Evolutionary conservation across 2,113 vertebrate species (phyloP).

Genomic region (Setophaga kirtlandii): DNA sequence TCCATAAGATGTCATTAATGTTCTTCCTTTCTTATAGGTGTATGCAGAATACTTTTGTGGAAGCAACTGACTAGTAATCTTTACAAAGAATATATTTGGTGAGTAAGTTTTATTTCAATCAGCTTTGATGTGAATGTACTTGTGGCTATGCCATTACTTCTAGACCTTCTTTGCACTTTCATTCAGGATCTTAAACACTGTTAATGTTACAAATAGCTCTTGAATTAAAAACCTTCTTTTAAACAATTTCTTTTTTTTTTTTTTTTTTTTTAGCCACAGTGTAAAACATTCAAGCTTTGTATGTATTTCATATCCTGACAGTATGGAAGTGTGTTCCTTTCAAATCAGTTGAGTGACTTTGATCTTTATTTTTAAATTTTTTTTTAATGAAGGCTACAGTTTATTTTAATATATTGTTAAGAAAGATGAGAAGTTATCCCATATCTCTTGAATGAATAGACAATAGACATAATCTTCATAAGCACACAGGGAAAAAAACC

Average conservation of each 20-base stretch:
- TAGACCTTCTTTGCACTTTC: not conserved
- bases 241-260: not conserved
- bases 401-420: not conserved
- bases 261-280: not conserved
- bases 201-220: not conserved
- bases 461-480: not conserved
- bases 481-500: fast-evolving
- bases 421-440: not conserved
- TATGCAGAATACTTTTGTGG: not conserved
- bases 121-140: not conserved
- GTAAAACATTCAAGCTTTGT: not conserved
- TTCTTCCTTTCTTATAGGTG: not conserved
- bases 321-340: not conserved
- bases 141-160: not conserved
- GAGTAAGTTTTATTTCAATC: not conserved
- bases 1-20: not conserved
- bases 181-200: not conserved
- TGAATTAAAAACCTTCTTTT: not conserved
- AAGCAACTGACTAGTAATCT: not conserved
- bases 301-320: not conserved
- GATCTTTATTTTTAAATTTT: not conserved
- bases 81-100: not conserved
- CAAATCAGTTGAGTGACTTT: not conserved
- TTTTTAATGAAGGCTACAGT: not conserved
- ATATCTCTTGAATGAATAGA: not conserved